Evolutionary conservation across 1,140 invertebrate genomes (phyloP).

Genomic region (Helicoverpa zea): DNA sequence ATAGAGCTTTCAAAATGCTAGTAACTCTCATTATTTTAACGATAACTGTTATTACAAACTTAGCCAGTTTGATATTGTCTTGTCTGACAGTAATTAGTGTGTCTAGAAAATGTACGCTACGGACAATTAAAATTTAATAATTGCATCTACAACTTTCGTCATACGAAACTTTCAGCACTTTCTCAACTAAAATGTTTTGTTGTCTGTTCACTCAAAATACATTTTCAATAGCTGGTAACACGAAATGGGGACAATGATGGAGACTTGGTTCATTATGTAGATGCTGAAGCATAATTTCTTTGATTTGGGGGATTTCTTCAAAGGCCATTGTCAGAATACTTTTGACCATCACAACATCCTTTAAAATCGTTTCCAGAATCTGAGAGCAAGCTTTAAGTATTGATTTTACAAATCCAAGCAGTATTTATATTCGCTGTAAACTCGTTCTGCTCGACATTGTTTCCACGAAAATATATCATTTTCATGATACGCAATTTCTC

Average conservation of each 20-base stretch:
- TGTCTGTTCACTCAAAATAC: no score
- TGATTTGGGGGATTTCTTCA: no score
- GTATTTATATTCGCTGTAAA: not conserved
- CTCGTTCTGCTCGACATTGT: not conserved
- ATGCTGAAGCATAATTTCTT: no score
- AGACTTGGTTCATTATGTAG: no score
- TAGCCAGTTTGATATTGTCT: slow-evolving; percentile 1
- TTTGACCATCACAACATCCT: no score
- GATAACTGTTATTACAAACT: slow-evolving; percentile 9
- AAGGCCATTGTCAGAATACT: no score
- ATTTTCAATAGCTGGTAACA: no score
- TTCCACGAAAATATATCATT: slow-evolving; percentile 1
- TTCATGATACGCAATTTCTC: not conserved
- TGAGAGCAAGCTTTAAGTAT: no score
- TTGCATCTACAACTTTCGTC: not conserved
- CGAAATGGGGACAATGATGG: no score
- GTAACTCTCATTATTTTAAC: not conserved
- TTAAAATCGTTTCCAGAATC: no score
- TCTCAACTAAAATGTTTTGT: no score
- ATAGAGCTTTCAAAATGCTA: not conserved
- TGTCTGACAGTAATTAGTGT: not conserved
- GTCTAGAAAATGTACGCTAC: not conserved
- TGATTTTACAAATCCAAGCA: not conserved
- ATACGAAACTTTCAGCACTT: no score
- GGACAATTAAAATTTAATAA: not conserved